These are phyloP conservation scores for Babylonia areolata DNA, from an alignment of 1,140 invertebrate genomes.

Conservation along the genomic window DNA sequence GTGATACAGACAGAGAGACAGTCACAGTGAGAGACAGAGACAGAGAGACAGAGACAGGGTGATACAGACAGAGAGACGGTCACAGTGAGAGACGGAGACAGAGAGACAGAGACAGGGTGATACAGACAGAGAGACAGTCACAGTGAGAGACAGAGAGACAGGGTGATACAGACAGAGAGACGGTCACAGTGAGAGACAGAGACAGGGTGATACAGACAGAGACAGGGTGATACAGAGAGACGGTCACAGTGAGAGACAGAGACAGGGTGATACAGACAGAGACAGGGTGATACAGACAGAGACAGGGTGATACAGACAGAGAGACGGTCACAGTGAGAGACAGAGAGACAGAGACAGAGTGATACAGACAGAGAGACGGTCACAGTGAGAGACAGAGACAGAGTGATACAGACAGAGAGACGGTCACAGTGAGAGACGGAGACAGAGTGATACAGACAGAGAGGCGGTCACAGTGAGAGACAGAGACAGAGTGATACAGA, in stretches of 20 bases:
- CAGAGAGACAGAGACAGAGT: background rate
- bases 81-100: background rate
- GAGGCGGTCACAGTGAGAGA: too few species aligned
- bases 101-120: background rate
- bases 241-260: background rate
- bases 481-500: too few species aligned
- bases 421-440: too few species aligned
- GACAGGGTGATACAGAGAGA: background rate
- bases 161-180: background rate
- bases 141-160: background rate
- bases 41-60: background rate
- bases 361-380: background rate
- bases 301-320: background rate
- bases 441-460: too few species aligned
- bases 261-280: background rate
- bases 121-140: too few species aligned
- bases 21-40: background rate
- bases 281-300: background rate
- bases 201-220: background rate
- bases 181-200: background rate
- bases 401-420: background rate
- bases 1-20: background rate
- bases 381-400: background rate
- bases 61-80: background rate
- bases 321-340: background rate